Evolutionary conservation across 2,888 invertebrate species (phyloP), one percentile per base, ranked within the genome.

Genomic region (Epistrophe grossulariae): DNA sequence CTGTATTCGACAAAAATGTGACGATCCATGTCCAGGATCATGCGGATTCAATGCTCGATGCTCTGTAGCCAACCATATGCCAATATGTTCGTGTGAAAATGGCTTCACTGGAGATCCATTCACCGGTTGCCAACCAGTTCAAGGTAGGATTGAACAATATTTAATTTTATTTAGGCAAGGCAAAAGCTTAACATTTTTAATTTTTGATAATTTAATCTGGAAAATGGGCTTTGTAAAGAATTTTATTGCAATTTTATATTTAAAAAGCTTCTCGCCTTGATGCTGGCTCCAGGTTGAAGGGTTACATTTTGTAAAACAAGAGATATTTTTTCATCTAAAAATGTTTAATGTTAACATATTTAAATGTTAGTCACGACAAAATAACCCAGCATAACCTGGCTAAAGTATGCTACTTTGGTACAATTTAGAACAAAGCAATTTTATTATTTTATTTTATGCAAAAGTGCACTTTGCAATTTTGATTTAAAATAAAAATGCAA

Each of bases 71-170:
- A 96, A 97, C 92, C 98, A 98, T 91, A 94, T 94, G 90, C 95
- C 97, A 43, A 94, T 96, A 87, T 97, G 97, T 90, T 95, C 95
- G 87, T 98, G 97, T 91, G 95, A 96, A 89, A 95, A 95, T 91
- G 97, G 97, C 88, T 97, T 95, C 91, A 95, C 95, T 83, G 97
- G 97, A 84, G 96, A 97, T 93, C 96, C 97, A 76, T 94, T 94
- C 80, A 94, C 94, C 55, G 94, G 95, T 93, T 96, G 96, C 90
- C 93, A 94, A 89, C 94, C 94, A 88, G 94, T 90, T 84, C 91
- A 89, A 92, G 92, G 92, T 92, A 92, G 90, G 93, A 91, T 88
- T 79, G 73, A 76, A 81, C 88, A 88, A 52, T 68, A 88, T 89
- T 79, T 50, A 7, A 13, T 55, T 40, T 64, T 88, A 50, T 89